A percentile compares a stretch with the other conserved stretches of the same genome.
These are phyloP conservation scores for Sinodicranocentrus sp. DNA, from an alignment of 2,888 invertebrate genomes.

Conservation along the genomic window DNA sequence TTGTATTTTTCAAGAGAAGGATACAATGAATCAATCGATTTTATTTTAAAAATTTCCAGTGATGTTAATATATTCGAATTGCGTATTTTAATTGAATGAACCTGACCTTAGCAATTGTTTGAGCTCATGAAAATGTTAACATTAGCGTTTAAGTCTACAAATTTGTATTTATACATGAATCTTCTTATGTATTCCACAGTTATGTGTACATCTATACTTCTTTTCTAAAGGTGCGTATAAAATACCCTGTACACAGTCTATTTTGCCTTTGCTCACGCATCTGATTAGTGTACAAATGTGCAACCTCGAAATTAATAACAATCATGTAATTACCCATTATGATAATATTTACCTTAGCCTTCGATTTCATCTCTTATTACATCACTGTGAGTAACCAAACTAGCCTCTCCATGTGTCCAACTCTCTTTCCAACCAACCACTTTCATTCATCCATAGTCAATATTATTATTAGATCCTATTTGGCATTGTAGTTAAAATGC, in stretches of 20 bases:
- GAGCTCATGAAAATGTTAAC: too few species aligned
- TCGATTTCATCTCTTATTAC: constrained; percentile 57
- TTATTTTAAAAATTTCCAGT: too few species aligned
- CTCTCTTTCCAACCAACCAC: not conserved
- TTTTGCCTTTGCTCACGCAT: not conserved
- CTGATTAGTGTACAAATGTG: not conserved
- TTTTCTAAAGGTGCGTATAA: too few species aligned
- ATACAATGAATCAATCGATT: too few species aligned
- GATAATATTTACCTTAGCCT: constrained; percentile 62
- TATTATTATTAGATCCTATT: constrained; percentile 7
- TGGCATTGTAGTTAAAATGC: constrained; percentile 14
- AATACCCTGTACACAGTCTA: not conserved
- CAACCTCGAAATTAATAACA: constrained; percentile 64
- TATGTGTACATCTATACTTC: too few species aligned
- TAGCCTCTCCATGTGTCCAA: not conserved
- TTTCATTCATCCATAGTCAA: not conserved
- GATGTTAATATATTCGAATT: too few species aligned
- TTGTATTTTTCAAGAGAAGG: too few species aligned
- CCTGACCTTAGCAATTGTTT: too few species aligned
- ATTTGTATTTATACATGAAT: too few species aligned
- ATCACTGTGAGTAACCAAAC: constrained; percentile 29
- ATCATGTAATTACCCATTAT: constrained; percentile 53
- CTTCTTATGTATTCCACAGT: too few species aligned
- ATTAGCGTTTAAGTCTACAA: too few species aligned
- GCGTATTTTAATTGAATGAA: too few species aligned